Evolutionary conservation across 2,888 invertebrate species (phyloP).

Genomic region (Calliscelio sp.): DNA sequence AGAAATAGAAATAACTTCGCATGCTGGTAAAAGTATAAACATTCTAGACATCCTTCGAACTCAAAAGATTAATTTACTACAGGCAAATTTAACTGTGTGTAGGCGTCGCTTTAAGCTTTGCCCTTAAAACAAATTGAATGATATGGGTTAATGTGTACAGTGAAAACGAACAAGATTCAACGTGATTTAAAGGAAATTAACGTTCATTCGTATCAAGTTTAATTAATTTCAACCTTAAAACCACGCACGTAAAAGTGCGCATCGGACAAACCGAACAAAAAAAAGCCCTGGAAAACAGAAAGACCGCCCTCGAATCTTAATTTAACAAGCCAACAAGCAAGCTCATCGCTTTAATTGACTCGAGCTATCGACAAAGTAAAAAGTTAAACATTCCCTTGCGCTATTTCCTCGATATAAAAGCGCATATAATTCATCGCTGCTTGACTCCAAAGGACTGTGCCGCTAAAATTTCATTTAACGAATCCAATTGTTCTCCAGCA

Average conservation of each 20-base stretch:
- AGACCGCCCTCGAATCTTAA: slow-evolving; percentile 18
- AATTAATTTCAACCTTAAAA: background rate
- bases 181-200: background rate
- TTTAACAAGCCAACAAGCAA: slow-evolving; percentile 35
- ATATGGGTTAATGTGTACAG: slow-evolving; percentile 3
- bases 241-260: background rate
- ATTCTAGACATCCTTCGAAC: too few relatives aligned
- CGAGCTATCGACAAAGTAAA: slow-evolving; percentile 25
- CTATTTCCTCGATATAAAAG: slow-evolving; percentile 25
- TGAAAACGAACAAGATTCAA: background rate
- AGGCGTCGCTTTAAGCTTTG: background rate
- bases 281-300: slow-evolving; percentile 27
- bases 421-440: slow-evolving; percentile 36
- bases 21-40: too few relatives aligned
- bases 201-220: background rate
- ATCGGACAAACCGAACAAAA: background rate
- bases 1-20: too few relatives aligned
- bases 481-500: slow-evolving; percentile 54
- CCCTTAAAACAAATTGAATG: background rate
- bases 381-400: slow-evolving; percentile 35
- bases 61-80: too few relatives aligned
- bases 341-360: slow-evolving; percentile 55
- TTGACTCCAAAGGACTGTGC: slow-evolving; percentile 35
- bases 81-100: too few relatives aligned
- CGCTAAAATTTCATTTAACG: slow-evolving; percentile 49